Base-by-base conservation (phyloP, 2,113 vertebrate species). In the Strigops habroptila region DNA sequence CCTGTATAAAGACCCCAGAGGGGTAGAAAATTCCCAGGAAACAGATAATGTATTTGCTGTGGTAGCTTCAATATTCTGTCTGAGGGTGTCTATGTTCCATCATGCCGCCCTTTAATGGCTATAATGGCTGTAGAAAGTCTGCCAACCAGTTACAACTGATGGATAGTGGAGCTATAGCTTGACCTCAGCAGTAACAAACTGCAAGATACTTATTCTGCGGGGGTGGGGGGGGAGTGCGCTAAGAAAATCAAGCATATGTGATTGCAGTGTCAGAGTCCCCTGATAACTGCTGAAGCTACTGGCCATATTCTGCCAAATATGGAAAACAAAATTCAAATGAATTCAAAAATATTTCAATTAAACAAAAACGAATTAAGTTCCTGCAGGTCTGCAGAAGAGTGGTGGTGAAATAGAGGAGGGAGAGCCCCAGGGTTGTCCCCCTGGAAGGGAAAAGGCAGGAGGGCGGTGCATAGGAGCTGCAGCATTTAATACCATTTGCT, bases 361-460 rank as follows among this genome's bases (percentile, higher is more conserved):
- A 39, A 39, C 43, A 73, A 76, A 93, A 79, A 8, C 43, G 85
- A 82, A 55, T 64, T 59, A 75, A 35, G 33, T 82, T 88, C 39
- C 53, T 80, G 39, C 27, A 79, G 57, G 49, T 51, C 57, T 69
- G 18, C 0, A 0, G 27, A 9, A 33, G 22, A 73, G 43, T 39
- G 19, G 39, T 63, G n/a, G 14, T 14, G 7, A 79, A 62, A 70
- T 8, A 87, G 59, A 60, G 70, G 13, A 81, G 31, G 37, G 49
- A 78, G 9, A 92, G 7, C 5, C 49, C 37, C 59, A 28, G 1
- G 10, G 14, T 12, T 64, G 22, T 55, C 68, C 35, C 33, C 82
- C 57, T 60, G 18, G 41, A 86, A 69, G 7, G 6, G 6, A 15
- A 82, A 85, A 37, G 18, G 23, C 17, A 53, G 14, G 48, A 82